Evolutionary conservation across 2,888 invertebrate genomes (phyloP).

Genomic region (Zaprionus obscuricornis): DNA sequence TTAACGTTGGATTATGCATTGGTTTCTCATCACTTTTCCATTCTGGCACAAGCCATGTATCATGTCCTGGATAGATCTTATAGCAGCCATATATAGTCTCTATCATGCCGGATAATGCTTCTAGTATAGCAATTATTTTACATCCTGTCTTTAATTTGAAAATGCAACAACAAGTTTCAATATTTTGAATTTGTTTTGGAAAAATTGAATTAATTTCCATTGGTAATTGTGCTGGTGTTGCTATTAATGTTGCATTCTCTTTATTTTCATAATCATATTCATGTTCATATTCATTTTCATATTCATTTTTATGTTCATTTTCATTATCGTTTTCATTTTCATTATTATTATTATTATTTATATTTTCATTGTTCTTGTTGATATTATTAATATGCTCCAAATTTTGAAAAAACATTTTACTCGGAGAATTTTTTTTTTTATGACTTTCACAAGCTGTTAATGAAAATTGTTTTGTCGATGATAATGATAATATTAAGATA

Average conservation of each 20-base stretch:
- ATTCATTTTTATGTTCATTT: no score
- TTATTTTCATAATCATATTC: no score
- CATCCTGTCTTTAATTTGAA: constrained; percentile 41
- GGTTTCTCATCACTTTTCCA: background rate
- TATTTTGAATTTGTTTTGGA: background rate
- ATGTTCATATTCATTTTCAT: no score
- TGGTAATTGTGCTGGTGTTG: no score
- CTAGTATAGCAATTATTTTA: constrained; percentile 40
- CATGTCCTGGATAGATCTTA: background rate
- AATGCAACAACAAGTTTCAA: constrained; percentile 41
- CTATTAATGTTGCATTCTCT: no score
- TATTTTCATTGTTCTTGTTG: no score
- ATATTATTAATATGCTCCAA: constrained; percentile 4
- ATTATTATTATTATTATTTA: no score
- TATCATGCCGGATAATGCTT: constrained; percentile 21
- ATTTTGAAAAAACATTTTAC: constrained; percentile 49
- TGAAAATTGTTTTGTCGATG: background rate
- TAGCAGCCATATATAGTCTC: constrained; percentile 14
- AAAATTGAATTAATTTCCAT: background rate
- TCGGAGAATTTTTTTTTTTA: constrained; percentile 9
- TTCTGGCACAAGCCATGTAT: background rate
- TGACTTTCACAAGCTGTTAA: background rate
- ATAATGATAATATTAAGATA: no score
- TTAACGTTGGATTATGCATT: background rate
- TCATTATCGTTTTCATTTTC: no score